phyloP scores from a whole-genome alignment of 2,888 invertebrate genomes.

The Rhagonycha fulva region DNA sequence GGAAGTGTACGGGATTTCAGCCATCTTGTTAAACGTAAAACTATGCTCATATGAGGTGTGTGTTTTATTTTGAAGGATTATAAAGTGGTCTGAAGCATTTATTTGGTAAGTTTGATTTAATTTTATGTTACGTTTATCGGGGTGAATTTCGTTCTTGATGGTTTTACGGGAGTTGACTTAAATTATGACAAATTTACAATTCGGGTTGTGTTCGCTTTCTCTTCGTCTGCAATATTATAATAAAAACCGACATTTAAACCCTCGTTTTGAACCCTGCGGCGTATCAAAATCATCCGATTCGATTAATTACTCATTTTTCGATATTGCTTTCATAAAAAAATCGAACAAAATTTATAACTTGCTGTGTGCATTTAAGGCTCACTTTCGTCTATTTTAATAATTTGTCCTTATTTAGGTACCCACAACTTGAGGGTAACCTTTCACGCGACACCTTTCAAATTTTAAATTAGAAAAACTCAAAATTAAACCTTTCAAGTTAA shows the following conservation, averaged over 20 bases:
- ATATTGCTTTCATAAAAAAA: neutral
- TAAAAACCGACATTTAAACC: constrained; percentile 8
- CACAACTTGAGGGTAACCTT: constrained; percentile 45
- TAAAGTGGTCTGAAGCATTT: constrained; percentile 49
- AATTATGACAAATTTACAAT: neutral
- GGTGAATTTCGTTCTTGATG: neutral
- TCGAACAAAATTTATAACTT: neutral
- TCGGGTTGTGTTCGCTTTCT: constrained; percentile 24
- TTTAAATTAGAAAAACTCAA: neutral
- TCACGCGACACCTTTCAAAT: neutral
- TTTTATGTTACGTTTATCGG: neutral
- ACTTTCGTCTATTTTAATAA: constrained; percentile 45
- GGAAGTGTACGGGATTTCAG: constrained; percentile 54
- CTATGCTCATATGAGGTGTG: constrained; percentile 58
- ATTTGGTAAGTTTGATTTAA: constrained; percentile 52
- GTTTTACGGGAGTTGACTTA: neutral
- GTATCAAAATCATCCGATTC: constrained; percentile 3
- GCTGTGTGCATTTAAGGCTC: constrained; percentile 43
- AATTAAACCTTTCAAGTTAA: neutral
- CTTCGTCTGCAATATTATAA: constrained; percentile 3
- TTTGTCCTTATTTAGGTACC: constrained; percentile 50
- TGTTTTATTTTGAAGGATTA: constrained; percentile 52
- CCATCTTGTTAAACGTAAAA: constrained; percentile 57
- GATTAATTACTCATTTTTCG: constrained; percentile 17
- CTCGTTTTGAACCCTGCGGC: constrained; percentile 6